phyloP scores from a whole-genome alignment of 2,113 vertebrate species.

The Pycnonotus jocosus region DNA sequence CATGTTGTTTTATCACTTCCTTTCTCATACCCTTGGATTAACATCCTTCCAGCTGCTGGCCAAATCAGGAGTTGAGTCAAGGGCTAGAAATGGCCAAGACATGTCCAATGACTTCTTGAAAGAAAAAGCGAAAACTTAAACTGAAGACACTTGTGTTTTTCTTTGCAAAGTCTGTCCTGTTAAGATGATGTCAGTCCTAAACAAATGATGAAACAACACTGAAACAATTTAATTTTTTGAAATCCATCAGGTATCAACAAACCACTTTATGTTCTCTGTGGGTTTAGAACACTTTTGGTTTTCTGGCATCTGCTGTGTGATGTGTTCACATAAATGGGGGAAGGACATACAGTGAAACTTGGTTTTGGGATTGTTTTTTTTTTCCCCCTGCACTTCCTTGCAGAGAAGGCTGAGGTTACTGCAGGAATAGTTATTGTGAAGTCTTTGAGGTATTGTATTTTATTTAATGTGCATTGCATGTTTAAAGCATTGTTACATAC shows the following conservation, averaged over 20 bases:
- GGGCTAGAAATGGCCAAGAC: not conserved
- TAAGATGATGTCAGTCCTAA: not conserved
- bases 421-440: not conserved
- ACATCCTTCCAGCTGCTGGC: not conserved
- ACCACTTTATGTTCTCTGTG: not conserved
- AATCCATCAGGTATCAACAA: not conserved
- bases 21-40: not conserved
- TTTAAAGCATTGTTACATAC: not conserved
- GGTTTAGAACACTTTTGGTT: not conserved
- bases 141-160: not conserved
- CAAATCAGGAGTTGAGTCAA: not conserved
- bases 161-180: not conserved
- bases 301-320: not conserved
- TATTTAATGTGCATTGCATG: not conserved
- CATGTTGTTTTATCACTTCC: slow-evolving; percentile 2
- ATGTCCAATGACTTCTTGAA: not conserved
- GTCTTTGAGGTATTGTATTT: not conserved
- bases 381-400: not conserved
- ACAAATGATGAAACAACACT: not conserved
- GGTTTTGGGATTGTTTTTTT: not conserved
- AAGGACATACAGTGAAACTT: not conserved
- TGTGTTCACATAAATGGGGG: not conserved
- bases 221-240: not conserved
- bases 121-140: not conserved
- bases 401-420: not conserved